Evolutionary conservation across 2,113 vertebrate species (phyloP), one percentile per base, ranked within the genome.

Genomic region (Pungitius pungitius): DNA sequence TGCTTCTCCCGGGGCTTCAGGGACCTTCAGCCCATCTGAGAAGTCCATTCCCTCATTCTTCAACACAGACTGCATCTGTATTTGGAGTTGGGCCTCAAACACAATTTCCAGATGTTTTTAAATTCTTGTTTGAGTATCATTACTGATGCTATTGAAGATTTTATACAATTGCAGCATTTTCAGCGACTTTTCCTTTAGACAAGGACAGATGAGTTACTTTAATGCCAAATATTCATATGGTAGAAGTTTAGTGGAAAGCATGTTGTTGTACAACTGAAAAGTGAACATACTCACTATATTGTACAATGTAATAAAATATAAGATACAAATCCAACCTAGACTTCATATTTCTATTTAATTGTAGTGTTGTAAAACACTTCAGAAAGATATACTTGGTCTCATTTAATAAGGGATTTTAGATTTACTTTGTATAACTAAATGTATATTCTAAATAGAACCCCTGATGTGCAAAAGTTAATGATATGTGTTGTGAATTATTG

Each of bases 101-200:
- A 66, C 45, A 74, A 74, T 80, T 64, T 81, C 82, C 90, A 92
- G 85, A 91, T 90, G 90, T 87, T 78, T 78, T 63, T 37, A 59
- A 74, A 80, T 71, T 70, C 65, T 40, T 75, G 1, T 49, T 57
- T 26, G 47, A 11, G 4, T 18, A n/a, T 52, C 20, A 11, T 40
- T 17, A 62, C 20, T 26, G 5, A 40, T 55, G 9, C 1, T n/a
- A 37, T 55, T 54, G 14, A 12, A 42, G 22, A 61, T 55, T 37
- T 18, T 51, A 43, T 43, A 8, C 37, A 42, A 33, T n/a, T n/a
- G 17, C 33, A 39, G 8, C 1, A 67, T 37, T 72, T 51, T 43
- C 4, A 59, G 7, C 57, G 58, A 39, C 3, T 33, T 57, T 39
- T 26, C 11, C 22, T 49, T 39, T 11, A 35, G 20, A 59, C n/a